Percentiles rank a stretch among this genome's conserved stretches.
Conservation (phyloP, 2,797 vertebrate genomes). For the Rhincodon typus region DNA sequence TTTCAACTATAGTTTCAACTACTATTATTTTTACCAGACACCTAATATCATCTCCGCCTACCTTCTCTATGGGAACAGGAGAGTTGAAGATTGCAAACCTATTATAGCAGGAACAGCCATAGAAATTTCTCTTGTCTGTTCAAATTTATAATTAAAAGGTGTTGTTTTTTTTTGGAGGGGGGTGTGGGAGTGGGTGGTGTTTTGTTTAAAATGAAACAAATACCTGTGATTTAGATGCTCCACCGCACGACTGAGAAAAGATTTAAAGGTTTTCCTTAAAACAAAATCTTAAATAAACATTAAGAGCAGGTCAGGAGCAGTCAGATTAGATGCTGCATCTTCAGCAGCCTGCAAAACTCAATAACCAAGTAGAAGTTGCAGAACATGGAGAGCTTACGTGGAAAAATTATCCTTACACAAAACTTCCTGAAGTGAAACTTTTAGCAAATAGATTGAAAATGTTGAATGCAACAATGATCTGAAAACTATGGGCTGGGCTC, state of each 20-base stretch:
- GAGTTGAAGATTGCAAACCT: not conserved
- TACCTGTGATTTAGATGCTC: not conserved
- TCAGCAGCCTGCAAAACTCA: not conserved
- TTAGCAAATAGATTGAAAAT: not conserved
- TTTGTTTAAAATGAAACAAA: not conserved
- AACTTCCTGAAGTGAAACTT: not conserved
- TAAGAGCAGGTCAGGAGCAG: too few relatives aligned
- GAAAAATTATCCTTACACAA: not conserved
- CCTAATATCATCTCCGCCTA: not conserved
- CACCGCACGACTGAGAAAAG: not conserved
- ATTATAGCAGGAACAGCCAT: not conserved
- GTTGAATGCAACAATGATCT: not conserved
- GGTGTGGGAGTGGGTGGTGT: too few relatives aligned
- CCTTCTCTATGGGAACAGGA: not conserved
- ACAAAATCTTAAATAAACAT: not conserved
- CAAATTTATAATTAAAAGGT: not conserved
- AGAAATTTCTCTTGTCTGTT: not conserved
- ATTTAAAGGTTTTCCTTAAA: not conserved
- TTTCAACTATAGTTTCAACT: not conserved
- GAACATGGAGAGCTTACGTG: not conserved
- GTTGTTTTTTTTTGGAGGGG: too few relatives aligned
- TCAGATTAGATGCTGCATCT: not conserved
- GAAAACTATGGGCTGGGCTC: not conserved
- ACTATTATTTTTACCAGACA: not conserved
- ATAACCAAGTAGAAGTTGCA: not conserved